A percentile compares a stretch with the other conserved stretches of the same genome.
Conservation (phyloP, 2,797 vertebrate genomes). For the Glossophaga mutica region DNA sequence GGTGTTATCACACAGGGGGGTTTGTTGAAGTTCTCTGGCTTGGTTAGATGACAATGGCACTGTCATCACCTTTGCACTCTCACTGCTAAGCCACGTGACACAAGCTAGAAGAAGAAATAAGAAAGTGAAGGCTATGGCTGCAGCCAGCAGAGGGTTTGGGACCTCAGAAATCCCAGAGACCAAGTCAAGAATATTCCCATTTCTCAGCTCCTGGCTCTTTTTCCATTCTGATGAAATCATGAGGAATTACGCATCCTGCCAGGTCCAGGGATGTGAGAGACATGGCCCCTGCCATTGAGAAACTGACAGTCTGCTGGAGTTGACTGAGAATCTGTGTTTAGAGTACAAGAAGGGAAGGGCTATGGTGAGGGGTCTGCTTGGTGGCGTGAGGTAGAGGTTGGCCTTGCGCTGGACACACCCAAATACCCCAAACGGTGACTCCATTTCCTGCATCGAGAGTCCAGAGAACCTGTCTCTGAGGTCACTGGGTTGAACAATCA, state of each 20-base stretch:
- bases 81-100: background rate
- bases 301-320: background rate
- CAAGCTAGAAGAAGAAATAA: background rate
- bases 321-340: background rate
- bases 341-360: background rate
- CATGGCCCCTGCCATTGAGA: background rate
- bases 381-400: background rate
- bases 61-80: background rate
- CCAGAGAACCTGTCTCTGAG: background rate
- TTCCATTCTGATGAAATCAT: background rate
- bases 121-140: background rate
- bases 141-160: background rate
- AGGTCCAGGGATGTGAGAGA: background rate
- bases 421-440: background rate
- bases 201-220: background rate
- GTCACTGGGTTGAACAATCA: background rate
- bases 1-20: background rate
- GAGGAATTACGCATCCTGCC: background rate
- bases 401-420: background rate
- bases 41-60: background rate
- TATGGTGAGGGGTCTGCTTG: background rate
- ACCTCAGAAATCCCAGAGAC: background rate
- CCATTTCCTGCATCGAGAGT: background rate
- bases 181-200: background rate
- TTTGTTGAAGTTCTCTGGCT: background rate